Conservation (phyloP, 2,797 vertebrate species). For the Myotis findleyi region DNA sequence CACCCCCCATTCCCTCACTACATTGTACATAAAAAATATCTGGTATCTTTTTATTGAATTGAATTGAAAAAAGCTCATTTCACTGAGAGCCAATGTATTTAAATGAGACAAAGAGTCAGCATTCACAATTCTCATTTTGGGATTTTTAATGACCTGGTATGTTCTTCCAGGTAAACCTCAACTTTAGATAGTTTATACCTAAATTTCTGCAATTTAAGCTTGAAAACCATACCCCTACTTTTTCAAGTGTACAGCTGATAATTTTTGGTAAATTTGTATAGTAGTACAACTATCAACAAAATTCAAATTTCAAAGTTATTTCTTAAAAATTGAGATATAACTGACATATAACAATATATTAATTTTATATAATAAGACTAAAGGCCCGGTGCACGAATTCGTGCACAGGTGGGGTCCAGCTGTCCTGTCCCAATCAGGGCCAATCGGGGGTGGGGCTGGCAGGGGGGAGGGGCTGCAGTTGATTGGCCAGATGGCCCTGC, state of each 20-base stretch:
- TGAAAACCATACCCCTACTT: neutral
- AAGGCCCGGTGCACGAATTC: too few species aligned
- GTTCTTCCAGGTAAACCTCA: neutral
- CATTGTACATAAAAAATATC: neutral
- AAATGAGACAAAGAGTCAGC: neutral
- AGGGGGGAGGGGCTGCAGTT: too few species aligned
- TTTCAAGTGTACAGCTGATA: neutral
- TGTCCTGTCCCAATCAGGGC: too few species aligned
- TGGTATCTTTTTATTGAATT: neutral
- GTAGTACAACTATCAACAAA: neutral
- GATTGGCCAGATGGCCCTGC: too few species aligned
- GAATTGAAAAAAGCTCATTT: neutral
- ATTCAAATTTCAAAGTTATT: neutral
- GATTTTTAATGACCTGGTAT: neutral
- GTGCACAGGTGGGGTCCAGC: too few species aligned
- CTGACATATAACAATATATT: neutral
- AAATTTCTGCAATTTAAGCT: conserved; percentile 1
- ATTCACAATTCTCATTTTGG: neutral
- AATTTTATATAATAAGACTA: neutral
- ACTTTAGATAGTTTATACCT: neutral
- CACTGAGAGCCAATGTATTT: neutral
- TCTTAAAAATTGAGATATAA: neutral
- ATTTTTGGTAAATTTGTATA: neutral
- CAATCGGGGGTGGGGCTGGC: too few species aligned
- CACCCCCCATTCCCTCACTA: neutral